Evolutionary conservation across 2,888 invertebrate species (phyloP).

Genomic region (Lottia scabra): DNA sequence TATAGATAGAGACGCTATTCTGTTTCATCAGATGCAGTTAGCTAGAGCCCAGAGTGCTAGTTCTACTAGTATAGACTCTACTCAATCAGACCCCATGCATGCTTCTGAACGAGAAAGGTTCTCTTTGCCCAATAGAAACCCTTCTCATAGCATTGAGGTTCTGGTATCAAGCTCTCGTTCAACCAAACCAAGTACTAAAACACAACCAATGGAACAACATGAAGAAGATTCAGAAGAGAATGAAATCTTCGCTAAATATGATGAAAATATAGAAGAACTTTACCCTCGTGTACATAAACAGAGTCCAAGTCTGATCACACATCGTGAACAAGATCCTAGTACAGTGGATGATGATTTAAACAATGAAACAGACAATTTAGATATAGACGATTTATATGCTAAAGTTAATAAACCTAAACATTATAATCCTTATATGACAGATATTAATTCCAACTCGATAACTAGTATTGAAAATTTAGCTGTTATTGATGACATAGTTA

Average conservation of each 20-base stretch:
- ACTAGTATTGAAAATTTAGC: slow-evolving; percentile 40
- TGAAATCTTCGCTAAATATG: slow-evolving; percentile 2
- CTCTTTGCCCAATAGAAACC: slow-evolving; percentile 33
- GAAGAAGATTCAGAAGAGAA: slow-evolving; percentile 21
- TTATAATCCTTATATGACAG: slow-evolving; percentile 16
- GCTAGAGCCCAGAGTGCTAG: slow-evolving; percentile 50
- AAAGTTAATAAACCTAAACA: slow-evolving; percentile 30
- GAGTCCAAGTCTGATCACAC: background rate
- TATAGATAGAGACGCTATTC: slow-evolving; percentile 59
- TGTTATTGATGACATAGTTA: background rate
- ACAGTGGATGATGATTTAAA: background rate
- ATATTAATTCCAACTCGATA: slow-evolving; percentile 42
- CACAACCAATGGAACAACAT: background rate
- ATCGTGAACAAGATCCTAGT: background rate
- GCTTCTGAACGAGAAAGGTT: slow-evolving; percentile 41
- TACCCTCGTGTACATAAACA: slow-evolving; percentile 6
- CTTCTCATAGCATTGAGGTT: slow-evolving; percentile 61
- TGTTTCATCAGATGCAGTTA: slow-evolving; percentile 60
- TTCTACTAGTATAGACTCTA: slow-evolving; percentile 53
- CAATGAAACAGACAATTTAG: slow-evolving; percentile 7
- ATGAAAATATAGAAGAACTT: slow-evolving; percentile 1
- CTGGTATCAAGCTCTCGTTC: slow-evolving; percentile 38
- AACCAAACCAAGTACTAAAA: background rate
- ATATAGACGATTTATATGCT: slow-evolving; percentile 26
- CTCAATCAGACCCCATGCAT: slow-evolving; percentile 55